Conservation (phyloP, 2,888 invertebrate species). For the Megamerina dolium region DNA sequence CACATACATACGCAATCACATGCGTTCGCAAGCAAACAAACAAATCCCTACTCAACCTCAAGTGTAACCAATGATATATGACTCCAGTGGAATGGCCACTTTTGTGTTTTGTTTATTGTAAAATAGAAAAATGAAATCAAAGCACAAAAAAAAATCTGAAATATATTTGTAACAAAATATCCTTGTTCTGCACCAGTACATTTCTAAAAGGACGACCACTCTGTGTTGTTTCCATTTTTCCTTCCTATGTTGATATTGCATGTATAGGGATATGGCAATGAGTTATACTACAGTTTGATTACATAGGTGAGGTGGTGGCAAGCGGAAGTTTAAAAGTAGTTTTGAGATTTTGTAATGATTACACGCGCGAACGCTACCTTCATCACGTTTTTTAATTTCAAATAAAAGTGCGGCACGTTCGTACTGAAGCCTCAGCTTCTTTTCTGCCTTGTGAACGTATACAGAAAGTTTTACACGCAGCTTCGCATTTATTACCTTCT, state of each 20-base stretch:
- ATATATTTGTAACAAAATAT: conserved; percentile 16
- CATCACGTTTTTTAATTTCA: conserved; percentile 17
- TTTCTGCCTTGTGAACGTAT: background rate
- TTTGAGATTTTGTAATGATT: conserved; percentile 10
- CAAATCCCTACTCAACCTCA: too few species aligned
- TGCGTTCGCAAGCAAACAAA: too few species aligned
- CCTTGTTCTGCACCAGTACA: conserved; percentile 7
- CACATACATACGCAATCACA: too few species aligned
- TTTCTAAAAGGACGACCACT: conserved; percentile 6
- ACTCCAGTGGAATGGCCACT: conserved; percentile 8
- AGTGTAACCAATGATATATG: conserved; percentile 12
- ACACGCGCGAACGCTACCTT: conserved; percentile 16
- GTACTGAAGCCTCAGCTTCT: background rate
- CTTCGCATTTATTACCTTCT: conserved; percentile 8
- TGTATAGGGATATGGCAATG: too few species aligned
- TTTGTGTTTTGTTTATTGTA: conserved; percentile 1
- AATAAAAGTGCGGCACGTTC: conserved; percentile 4
- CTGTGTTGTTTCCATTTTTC: conserved; percentile 2
- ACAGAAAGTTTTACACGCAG: background rate
- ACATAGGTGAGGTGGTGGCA: background rate
- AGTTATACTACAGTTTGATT: too few species aligned
- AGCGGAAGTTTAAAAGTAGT: conserved; percentile 1
- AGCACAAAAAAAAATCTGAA: too few species aligned
- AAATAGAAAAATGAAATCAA: background rate
- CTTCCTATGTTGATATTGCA: background rate